Evolutionary conservation across 1,140 invertebrate species (phyloP), one percentile per base, ranked within the genome.

Genomic region (Tetranychus cinnabarinus): DNA sequence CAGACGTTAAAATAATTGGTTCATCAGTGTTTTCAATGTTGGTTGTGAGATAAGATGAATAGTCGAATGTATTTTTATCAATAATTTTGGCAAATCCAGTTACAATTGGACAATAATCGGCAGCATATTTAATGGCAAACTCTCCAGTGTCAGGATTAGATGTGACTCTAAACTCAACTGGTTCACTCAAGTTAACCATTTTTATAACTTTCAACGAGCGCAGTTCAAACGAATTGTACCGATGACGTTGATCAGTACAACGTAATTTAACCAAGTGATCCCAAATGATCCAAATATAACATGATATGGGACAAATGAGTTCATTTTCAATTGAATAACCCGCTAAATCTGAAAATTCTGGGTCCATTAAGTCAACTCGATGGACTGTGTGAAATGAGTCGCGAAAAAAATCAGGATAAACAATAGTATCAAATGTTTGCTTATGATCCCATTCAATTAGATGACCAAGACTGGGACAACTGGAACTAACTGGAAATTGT

Each of bases 291-390:
- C 83, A 80, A 74, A 97, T 76, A 69, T 96, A 95, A 15, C 90
- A 91, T 36, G 91, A 95, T 52, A 90, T 91, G 10, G 92, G 92
- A 75, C 89, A 97, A 3, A 97, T 73, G 37, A 93, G 77, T 69
- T 91, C 79, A 15, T 90, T 91, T 74, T 97, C 91, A 68, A 97
- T 93, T 13, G 78, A 79, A 70, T 97, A 91, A 33, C 90, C 92
- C 39, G 78, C 71, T 50, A 87, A 75, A 73, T 82, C 90, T 48
- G 80, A 74, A 70, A 92, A 52, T 31, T 82, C 48, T 65, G 65
- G 3, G 23, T 52, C 50, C 69, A 52, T 31, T 2, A 52, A n/a
- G 31, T 52, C 50, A 52, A 52, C 8, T 52, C 50, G 13, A 6
- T 52, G 50, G 6, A 52, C 50, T 2, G 50, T 52, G 50, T 52